These are phyloP conservation scores for Laodelphax striatellus DNA, from an alignment of 1,140 invertebrate genomes.

Conservation along the genomic window DNA sequence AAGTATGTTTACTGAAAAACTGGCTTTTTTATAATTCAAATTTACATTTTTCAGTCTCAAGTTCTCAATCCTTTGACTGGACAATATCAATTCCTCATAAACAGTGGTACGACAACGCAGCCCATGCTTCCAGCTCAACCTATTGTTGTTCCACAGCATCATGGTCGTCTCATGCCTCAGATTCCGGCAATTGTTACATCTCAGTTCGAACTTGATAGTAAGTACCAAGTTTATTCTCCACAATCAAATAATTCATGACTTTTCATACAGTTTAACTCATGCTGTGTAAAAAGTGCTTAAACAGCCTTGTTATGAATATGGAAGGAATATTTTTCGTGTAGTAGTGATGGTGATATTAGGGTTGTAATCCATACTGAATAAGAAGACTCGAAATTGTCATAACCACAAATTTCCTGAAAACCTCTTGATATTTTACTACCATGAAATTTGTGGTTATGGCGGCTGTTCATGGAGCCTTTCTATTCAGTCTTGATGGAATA, in stretches of 20 bases:
- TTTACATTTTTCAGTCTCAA: not conserved
- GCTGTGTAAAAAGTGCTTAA: too few species aligned
- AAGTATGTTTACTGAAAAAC: too few species aligned
- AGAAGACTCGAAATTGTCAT: not conserved
- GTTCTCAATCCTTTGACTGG: conserved; percentile 13
- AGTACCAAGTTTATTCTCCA: conserved; percentile 12
- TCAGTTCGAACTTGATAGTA: conserved; percentile 28
- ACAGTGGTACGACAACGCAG: conserved; percentile 13
- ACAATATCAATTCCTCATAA: conserved; percentile 14
- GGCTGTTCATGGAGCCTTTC: too few species aligned
- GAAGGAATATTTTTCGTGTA: not conserved
- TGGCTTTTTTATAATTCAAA: too few species aligned
- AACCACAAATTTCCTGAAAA: not conserved
- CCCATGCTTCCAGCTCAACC: conserved; percentile 15
- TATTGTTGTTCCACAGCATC: conserved; percentile 15
- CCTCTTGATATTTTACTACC: too few species aligned
- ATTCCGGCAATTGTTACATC: conserved; percentile 33
- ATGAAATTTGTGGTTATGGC: too few species aligned
- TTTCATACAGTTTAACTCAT: not conserved
- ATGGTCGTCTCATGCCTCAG: conserved; percentile 37
- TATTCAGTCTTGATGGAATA: too few species aligned
- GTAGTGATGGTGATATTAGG: not conserved
- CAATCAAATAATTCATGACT: not conserved
- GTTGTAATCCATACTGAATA: not conserved
- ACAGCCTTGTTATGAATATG: too few species aligned